phyloP scores from a whole-genome alignment of 2,888 invertebrate genomes.

The Lomographa bimaculata region DNA sequence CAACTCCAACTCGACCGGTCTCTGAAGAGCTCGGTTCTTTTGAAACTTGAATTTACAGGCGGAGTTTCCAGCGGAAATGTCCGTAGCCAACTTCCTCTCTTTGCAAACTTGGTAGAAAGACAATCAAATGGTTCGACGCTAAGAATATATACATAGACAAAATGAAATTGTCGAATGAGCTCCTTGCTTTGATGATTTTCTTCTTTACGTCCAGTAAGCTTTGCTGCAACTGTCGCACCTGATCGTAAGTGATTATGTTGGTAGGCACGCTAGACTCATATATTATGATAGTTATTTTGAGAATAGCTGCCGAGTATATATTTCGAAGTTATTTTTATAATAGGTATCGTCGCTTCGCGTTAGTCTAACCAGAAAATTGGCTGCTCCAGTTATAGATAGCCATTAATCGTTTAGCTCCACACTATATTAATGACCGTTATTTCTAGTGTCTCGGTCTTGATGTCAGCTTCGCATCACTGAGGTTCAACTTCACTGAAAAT shows the following conservation, averaged over 20 bases:
- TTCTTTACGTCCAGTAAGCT: too few species aligned
- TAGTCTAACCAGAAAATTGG: slow-evolving; percentile 1
- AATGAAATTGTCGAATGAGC: slow-evolving; percentile 9
- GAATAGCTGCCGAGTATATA: neutral
- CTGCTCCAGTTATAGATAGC: neutral
- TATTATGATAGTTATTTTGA: too few species aligned
- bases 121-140: too few species aligned
- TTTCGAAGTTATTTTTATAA: too few species aligned
- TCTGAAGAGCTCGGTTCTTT: slow-evolving; percentile 45
- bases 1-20: slow-evolving; percentile 30
- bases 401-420: neutral
- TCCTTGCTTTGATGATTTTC: neutral
- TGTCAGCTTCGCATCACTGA: slow-evolving; percentile 43
- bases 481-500: slow-evolving; percentile 19
- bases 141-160: too few species aligned
- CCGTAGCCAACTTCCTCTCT: slow-evolving; percentile 42
- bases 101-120: slow-evolving; percentile 30
- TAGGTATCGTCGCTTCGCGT: too few species aligned
- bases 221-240: too few species aligned
- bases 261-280: too few species aligned
- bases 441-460: slow-evolving; percentile 41
- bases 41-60: slow-evolving; percentile 54
- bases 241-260: too few species aligned
- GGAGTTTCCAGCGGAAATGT: slow-evolving; percentile 30
- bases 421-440: slow-evolving; percentile 30